A percentile compares a stretch with the other conserved stretches of the same genome.
Conservation (phyloP, 2,113 vertebrate genomes). For the Sebastes schlegelii region DNA sequence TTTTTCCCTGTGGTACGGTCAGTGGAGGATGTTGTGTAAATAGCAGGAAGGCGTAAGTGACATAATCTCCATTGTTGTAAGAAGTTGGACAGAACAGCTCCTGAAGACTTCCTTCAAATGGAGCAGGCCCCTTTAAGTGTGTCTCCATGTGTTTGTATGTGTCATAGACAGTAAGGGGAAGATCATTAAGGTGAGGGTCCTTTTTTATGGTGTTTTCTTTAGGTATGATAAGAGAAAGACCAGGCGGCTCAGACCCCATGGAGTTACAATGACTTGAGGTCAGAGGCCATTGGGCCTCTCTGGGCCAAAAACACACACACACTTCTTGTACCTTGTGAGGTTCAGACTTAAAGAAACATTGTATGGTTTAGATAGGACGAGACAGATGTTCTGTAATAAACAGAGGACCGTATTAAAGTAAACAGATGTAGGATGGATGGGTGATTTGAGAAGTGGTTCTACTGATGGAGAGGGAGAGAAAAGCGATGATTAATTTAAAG, state of each 20-base stretch:
- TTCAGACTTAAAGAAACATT: background rate
- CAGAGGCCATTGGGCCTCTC: constrained; percentile 29
- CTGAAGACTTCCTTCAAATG: background rate
- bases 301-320: constrained; percentile 10
- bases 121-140: background rate
- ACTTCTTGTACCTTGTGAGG: background rate
- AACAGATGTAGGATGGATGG: background rate
- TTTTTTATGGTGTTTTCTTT: constrained; percentile 28
- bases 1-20: background rate
- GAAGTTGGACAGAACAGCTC: background rate
- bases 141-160: constrained; percentile 7
- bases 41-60: constrained; percentile 26
- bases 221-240: constrained; percentile 33
- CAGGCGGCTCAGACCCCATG: constrained; percentile 23
- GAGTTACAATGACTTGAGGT: constrained; percentile 44
- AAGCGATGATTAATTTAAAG: constrained; percentile 22
- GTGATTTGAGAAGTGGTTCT: constrained; percentile 11
- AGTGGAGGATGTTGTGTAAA: constrained; percentile 26
- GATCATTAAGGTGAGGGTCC: constrained; percentile 16
- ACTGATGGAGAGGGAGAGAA: constrained; percentile 19
- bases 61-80: background rate
- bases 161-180: background rate
- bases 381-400: background rate
- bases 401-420: background rate
- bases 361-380: constrained; percentile 6